Base-by-base conservation (phyloP, 1,140 invertebrate genomes). In the Zaprionus nigranus region DNA sequence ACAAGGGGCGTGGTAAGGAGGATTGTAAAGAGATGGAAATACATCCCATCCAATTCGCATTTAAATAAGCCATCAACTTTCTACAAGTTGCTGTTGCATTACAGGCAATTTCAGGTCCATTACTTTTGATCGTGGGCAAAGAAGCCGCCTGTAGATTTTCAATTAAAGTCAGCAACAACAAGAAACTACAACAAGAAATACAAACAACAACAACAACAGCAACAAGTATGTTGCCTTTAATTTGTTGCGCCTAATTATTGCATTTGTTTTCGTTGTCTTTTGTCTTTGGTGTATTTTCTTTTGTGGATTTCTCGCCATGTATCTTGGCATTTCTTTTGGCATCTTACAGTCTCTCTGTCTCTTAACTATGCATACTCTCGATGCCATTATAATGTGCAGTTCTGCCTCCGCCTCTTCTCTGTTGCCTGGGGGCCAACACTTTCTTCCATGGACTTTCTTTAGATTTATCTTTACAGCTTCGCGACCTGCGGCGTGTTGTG, bases 391-490 rank as follows among this genome's bases (percentile, higher is more conserved):
- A 86, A 79, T 79, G 62, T 83, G 72, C 77, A 86, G 49, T 77
- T 73, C 43, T 63, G 30, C 59, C 15, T 74, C 56, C 30, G 22
- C 24, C 20, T 40, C 38, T n/a, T 72, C 73, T 78, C 64, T 64
- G 63, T 34, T 76, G 82, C 83, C 81, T 83, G 74, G 66, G 65
- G 81, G 84, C 84, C 81, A 88, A 88, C 84, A 88, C 84, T 88
- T 88, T 88, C 84, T 88, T 87, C 65, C 83, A 81, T 80, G 75
- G 69, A 86, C 82, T 86, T 85, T 85, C 82, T 83, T 83, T 78
- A 57, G 70, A 57, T 82, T 78, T 75, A 75, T 70, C 73, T 75
- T 53, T 60, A 60, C 53, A 58, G 67, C 65, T 76, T 65, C 62
- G 66, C 46, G 56, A 74, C 62, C 60, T 59, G 60, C 59, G 64